Evolutionary conservation across 2,113 vertebrate species (phyloP).

Genomic region (Carollia perspicillata): DNA sequence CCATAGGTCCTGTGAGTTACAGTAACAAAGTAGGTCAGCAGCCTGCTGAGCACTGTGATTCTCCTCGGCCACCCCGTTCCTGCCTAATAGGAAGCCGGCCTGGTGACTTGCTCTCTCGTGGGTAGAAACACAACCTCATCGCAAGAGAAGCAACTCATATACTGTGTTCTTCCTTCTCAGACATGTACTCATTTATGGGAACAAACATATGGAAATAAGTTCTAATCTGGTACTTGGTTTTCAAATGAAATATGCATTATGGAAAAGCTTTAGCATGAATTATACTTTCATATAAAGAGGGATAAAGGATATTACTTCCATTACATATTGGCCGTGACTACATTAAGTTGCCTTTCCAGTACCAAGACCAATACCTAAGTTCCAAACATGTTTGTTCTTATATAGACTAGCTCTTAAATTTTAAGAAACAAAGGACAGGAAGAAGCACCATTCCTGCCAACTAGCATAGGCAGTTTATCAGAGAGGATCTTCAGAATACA

Average conservation of each 20-base stretch:
- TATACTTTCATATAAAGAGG: not conserved
- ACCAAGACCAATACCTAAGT: not conserved
- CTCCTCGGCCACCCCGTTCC: conserved; percentile 58
- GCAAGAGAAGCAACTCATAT: not conserved
- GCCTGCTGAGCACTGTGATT: conserved; percentile 76
- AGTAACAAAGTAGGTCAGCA: conserved; percentile 80
- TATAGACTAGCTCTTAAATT: not conserved
- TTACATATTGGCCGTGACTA: not conserved
- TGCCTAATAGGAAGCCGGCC: conserved; percentile 36
- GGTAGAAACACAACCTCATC: not conserved
- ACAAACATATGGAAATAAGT: not conserved
- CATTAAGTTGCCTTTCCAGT: not conserved
- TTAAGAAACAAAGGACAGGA: not conserved
- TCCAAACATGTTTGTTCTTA: not conserved
- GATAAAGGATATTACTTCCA: not conserved
- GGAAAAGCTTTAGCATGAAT: not conserved
- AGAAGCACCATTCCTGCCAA: not conserved
- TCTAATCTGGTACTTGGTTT: not conserved
- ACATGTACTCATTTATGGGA: not conserved
- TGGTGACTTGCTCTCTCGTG: not conserved
- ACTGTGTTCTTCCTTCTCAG: not conserved
- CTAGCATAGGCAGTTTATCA: not conserved
- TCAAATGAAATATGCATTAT: not conserved
- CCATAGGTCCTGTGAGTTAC: conserved; percentile 64
- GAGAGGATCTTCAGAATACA: not conserved